These are phyloP conservation scores for Melinaea menophilus DNA, from an alignment of 2,888 invertebrate species.

Conservation along the genomic window DNA sequence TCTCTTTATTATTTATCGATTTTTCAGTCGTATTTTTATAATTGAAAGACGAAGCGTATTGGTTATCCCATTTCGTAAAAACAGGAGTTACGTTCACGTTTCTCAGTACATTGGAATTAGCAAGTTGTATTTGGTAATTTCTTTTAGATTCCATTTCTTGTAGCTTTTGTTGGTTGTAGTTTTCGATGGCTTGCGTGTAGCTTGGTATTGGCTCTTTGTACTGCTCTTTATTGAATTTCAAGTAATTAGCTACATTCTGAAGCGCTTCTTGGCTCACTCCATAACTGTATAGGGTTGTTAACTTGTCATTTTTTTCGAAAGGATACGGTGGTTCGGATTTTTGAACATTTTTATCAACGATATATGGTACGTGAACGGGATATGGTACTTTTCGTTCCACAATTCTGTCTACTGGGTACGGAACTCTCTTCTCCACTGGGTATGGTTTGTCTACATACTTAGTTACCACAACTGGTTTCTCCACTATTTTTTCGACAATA, in stretches of 20 bases:
- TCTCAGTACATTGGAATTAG: slow-evolving; percentile 28
- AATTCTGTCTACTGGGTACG: slow-evolving; percentile 69
- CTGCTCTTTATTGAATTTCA: slow-evolving; percentile 37
- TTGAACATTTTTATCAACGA: slow-evolving; percentile 65
- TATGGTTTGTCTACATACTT: slow-evolving; percentile 69
- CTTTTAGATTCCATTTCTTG: slow-evolving; percentile 34
- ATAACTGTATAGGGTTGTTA: slow-evolving; percentile 34
- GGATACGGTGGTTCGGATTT: slow-evolving; percentile 54
- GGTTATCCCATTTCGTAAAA: slow-evolving; percentile 59
- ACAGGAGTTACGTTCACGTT: slow-evolving; percentile 32
- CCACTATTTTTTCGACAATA: slow-evolving; percentile 74
- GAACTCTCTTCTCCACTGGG: slow-evolving; percentile 67
- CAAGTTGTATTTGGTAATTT: slow-evolving; percentile 35
- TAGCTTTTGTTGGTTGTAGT: slow-evolving; percentile 26
- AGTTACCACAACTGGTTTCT: slow-evolving; percentile 75
- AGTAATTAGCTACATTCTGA: slow-evolving; percentile 38
- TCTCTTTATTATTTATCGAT: slow-evolving; percentile 38
- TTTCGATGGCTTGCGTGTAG: slow-evolving; percentile 30
- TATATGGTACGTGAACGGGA: slow-evolving; percentile 75
- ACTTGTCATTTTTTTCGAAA: slow-evolving; percentile 36
- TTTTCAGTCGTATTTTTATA: slow-evolving; percentile 51
- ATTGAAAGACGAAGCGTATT: slow-evolving; percentile 62
- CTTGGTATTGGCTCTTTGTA: slow-evolving; percentile 29
- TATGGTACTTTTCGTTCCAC: slow-evolving; percentile 76
- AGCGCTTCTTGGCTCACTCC: slow-evolving; percentile 30